These are phyloP conservation scores for Philonicus albiceps DNA, from an alignment of 2,888 invertebrate species.

Conservation along the genomic window DNA sequence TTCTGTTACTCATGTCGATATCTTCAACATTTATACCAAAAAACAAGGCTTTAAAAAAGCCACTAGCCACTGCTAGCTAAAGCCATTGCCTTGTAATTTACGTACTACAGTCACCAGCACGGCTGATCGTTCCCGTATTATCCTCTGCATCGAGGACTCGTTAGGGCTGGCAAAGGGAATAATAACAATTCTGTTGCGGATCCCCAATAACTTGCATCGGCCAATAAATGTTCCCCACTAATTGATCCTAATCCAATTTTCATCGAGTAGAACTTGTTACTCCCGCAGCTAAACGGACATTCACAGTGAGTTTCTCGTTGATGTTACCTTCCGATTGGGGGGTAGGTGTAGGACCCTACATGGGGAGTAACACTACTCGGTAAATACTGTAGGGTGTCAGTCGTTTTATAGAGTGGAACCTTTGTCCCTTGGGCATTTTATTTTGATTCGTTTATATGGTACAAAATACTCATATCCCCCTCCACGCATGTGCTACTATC, in stretches of 20 bases:
- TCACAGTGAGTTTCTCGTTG: neutral
- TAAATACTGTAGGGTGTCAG: neutral
- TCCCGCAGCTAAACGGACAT: neutral
- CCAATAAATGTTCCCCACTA: constrained; percentile 21
- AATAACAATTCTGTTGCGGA: neutral
- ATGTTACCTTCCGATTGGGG: neutral
- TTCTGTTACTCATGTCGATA: neutral
- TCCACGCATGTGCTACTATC: neutral
- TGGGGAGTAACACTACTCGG: neutral
- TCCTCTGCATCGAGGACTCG: neutral
- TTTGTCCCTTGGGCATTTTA: neutral
- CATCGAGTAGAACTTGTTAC: constrained; percentile 17
- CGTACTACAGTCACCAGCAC: too few species aligned
- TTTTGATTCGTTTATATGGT: neutral
- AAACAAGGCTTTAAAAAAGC: neutral
- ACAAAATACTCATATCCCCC: neutral
- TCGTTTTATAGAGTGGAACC: neutral
- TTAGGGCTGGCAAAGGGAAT: neutral
- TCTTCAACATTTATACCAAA: neutral
- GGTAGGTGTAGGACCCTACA: neutral
- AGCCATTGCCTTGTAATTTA: neutral
- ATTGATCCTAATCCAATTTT: constrained; percentile 41
- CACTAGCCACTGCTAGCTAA: neutral
- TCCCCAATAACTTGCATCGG: neutral
- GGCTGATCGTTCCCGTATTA: neutral